These are phyloP conservation scores for Pantala flavescens DNA, from an alignment of 1,140 invertebrate genomes.

Conservation along the genomic window DNA sequence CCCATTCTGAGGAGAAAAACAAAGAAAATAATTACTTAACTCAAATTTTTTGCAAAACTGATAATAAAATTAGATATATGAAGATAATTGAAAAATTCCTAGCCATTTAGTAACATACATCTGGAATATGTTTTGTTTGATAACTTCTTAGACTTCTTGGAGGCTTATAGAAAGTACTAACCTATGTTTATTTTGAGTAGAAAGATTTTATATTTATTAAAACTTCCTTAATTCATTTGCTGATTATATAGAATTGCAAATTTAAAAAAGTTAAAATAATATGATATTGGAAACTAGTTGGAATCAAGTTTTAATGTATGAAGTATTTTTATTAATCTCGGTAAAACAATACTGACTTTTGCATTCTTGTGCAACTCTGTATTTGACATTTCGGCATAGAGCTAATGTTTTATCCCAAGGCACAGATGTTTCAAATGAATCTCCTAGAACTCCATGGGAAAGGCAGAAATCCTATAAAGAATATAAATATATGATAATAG, in stretches of 20 bases:
- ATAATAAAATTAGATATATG: background rate
- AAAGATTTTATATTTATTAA: no score
- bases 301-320: no score
- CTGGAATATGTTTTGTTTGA: no score
- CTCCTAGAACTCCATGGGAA: slow-evolving; percentile 78
- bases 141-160: no score
- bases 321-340: no score
- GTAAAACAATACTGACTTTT: slow-evolving; percentile 40
- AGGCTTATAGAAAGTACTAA: no score
- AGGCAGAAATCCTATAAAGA: slow-evolving; percentile 73
- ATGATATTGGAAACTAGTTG: no score
- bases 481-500: background rate
- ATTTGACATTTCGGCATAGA: slow-evolving; percentile 83
- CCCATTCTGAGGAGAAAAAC: slow-evolving; percentile 34
- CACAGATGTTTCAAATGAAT: slow-evolving; percentile 97
- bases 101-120: background rate
- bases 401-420: slow-evolving; percentile 84
- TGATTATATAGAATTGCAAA: no score
- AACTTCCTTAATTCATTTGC: no score
- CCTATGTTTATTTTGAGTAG: no score
- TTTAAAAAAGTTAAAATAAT: no score
- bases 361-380: slow-evolving; percentile 65
- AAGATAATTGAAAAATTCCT: background rate
- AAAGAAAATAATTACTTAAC: slow-evolving; percentile 17
- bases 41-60: background rate